Evolutionary conservation across 2,797 vertebrate species (phyloP).

Genomic region (Oceanodroma leucorhoa): DNA sequence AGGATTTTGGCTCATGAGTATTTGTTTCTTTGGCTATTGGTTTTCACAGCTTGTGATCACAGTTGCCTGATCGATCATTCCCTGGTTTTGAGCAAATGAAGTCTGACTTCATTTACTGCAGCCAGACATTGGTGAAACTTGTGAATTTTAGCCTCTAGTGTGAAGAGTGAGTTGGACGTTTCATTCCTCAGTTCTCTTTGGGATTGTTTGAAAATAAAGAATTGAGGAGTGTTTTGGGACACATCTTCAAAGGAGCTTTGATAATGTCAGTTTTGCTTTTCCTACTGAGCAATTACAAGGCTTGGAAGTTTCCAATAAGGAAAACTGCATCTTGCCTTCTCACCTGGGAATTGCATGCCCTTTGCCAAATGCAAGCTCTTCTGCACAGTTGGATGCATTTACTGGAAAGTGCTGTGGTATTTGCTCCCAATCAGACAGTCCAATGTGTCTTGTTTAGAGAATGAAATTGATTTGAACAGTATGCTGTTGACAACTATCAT

Average conservation of each 20-base stretch:
- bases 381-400: neutral
- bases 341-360: neutral
- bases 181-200: neutral
- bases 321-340: neutral
- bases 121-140: neutral
- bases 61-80: neutral
- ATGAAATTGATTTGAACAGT: neutral
- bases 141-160: neutral
- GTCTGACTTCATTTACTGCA: neutral
- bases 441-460: neutral
- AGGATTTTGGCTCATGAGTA: neutral
- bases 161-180: neutral
- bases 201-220: neutral
- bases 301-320: slow-evolving; percentile 1
- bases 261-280: neutral
- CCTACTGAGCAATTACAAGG: neutral
- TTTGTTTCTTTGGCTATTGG: neutral
- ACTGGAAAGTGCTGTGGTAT: neutral
- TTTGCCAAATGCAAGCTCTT: neutral
- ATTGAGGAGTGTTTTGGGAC: neutral
- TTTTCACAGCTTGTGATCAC: neutral
- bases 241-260: neutral
- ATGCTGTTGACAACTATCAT: neutral
- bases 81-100: neutral
- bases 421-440: neutral